phyloP scores from a whole-genome alignment of 2,797 vertebrate species.

The Neosilurus mollespiculum region DNA sequence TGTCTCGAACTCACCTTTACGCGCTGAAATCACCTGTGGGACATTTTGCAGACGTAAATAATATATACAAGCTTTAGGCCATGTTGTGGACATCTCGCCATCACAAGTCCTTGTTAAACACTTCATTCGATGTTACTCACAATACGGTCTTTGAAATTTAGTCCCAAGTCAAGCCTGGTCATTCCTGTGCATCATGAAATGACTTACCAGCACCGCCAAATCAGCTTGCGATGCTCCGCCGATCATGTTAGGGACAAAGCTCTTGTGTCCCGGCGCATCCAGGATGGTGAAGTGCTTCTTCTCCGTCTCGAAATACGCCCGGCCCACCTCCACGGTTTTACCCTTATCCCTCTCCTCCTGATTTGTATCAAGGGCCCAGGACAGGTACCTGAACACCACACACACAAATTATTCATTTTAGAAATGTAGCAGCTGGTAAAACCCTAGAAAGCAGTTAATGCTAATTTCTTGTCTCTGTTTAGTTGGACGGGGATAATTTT shows the following conservation, averaged over 20 bases:
- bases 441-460: not conserved
- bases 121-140: no score
- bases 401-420: not conserved
- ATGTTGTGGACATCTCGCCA: no score
- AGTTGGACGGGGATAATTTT: not conserved
- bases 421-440: not conserved
- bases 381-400: conserved; percentile 84
- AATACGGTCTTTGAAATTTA: not conserved
- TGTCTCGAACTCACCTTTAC: conserved; percentile 98
- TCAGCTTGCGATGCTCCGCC: conserved; percentile 96
- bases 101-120: no score
- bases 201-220: conserved; percentile 91
- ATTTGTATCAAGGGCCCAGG: conserved; percentile 98
- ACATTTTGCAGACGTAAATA: not conserved
- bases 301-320: conserved; percentile 96
- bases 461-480: not conserved
- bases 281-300: conserved; percentile 99
- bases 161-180: not conserved
- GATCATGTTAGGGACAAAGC: conserved; percentile 99
- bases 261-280: conserved; percentile 96
- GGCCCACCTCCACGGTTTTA: conserved; percentile 96
- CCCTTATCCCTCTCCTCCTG: conserved; percentile 98
- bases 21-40: conserved; percentile 91
- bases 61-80: no score
- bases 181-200: not conserved